phyloP scores from a whole-genome alignment of 2,113 vertebrate species.

The Vulpes ferrilata region DNA sequence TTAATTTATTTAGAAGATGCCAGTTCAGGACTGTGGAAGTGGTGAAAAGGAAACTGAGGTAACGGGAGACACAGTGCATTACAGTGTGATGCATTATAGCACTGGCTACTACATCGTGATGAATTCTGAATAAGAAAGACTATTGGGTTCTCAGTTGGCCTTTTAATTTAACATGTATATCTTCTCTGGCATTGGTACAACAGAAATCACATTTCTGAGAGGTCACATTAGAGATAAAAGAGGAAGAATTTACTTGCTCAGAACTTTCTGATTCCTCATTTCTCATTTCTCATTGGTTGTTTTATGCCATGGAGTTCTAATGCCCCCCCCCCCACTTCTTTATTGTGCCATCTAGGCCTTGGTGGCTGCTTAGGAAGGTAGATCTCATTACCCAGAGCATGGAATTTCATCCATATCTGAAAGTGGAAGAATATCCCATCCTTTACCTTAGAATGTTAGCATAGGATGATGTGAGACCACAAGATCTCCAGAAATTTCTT shows the following conservation, averaged over 20 bases:
- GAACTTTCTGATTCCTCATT: background rate
- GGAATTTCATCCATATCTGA: background rate
- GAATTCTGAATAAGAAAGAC: background rate
- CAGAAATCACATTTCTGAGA: background rate
- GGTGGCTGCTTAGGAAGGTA: background rate
- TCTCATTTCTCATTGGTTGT: background rate
- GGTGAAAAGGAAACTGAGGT: background rate
- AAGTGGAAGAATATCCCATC: background rate
- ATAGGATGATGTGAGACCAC: background rate
- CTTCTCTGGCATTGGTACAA: background rate
- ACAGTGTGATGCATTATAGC: background rate
- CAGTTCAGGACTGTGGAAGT: background rate
- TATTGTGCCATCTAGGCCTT: background rate
- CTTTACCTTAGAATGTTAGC: background rate
- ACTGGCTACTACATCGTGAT: background rate
- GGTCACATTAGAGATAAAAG: background rate
- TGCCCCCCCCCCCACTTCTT: background rate
- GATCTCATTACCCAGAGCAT: background rate
- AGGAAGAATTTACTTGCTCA: background rate
- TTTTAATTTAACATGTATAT: slow-evolving; percentile 1
- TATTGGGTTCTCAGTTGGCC: background rate
- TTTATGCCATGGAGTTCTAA: background rate
- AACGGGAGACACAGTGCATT: background rate
- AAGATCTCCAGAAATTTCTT: background rate
- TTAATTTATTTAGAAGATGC: background rate